These are phyloP conservation scores for Lycophotia porphyrea DNA, from an alignment of 2,888 invertebrate species.

Conservation along the genomic window DNA sequence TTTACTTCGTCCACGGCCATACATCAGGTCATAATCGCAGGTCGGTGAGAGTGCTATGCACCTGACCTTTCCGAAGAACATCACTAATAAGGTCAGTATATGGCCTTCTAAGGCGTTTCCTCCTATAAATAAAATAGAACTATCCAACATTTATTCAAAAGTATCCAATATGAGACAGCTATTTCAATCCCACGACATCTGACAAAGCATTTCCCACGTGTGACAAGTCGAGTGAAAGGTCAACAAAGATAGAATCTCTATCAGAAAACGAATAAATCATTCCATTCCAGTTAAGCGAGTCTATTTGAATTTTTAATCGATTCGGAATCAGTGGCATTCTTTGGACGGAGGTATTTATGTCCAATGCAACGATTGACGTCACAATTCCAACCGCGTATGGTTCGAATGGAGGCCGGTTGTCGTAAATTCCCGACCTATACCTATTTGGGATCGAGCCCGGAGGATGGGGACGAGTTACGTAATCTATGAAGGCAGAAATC, in stretches of 20 bases:
- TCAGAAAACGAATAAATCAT: constrained; percentile 20
- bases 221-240: constrained; percentile 6
- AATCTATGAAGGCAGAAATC: constrained; percentile 3
- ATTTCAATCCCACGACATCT: constrained; percentile 11
- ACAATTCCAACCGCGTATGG: constrained; percentile 19
- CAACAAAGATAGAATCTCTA: constrained; percentile 17
- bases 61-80: background rate
- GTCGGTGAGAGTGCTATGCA: background rate
- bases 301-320: constrained; percentile 33
- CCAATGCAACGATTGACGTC: constrained; percentile 55
- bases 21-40: background rate
- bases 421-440: constrained; percentile 14
- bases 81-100: background rate
- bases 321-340: constrained; percentile 9
- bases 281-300: background rate
- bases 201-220: constrained; percentile 7
- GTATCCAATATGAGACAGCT: too few relatives aligned
- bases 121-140: background rate
- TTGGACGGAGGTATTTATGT: constrained; percentile 33
- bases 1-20: background rate
- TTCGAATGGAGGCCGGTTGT: constrained; percentile 8
- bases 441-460: constrained; percentile 12
- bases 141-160: background rate
- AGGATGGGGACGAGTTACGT: constrained; percentile 35
- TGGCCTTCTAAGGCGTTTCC: background rate